Conservation (phyloP, 2,888 invertebrate species). For the Hartigia nigra region DNA sequence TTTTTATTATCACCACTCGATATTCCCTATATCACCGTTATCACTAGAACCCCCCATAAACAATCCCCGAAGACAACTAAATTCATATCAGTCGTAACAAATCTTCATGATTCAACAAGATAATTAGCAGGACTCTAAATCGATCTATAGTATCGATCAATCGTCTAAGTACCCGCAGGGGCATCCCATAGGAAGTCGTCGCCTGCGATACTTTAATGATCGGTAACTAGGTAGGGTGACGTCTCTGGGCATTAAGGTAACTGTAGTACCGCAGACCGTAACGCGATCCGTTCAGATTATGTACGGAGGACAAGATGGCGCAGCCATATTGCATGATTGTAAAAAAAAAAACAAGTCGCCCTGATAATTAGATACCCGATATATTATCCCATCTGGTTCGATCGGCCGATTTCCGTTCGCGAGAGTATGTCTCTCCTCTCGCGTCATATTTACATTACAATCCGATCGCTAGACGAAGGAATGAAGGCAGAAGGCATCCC, state of each 20-base stretch:
- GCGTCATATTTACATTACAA: neutral
- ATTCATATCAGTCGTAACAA: neutral
- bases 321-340: neutral
- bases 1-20: neutral
- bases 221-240: neutral
- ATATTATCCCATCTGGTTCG: conserved; percentile 27
- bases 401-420: conserved; percentile 15
- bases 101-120: neutral
- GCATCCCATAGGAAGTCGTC: neutral
- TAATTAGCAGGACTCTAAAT: neutral
- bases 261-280: conserved; percentile 57
- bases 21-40: neutral
- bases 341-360: conserved; percentile 35
- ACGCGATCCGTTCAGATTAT: conserved; percentile 36
- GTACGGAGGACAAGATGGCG: neutral
- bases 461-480: neutral
- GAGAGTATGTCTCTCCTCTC: neutral
- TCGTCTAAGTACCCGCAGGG: neutral
- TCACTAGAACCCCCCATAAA: neutral
- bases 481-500: neutral
- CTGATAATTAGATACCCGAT: conserved; percentile 45
- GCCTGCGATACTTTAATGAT: neutral
- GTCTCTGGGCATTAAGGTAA: conserved; percentile 55
- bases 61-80: neutral
- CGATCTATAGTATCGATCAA: neutral